Evolutionary conservation across 2,888 invertebrate genomes (phyloP).

Genomic region (Heliconius aoede): DNA sequence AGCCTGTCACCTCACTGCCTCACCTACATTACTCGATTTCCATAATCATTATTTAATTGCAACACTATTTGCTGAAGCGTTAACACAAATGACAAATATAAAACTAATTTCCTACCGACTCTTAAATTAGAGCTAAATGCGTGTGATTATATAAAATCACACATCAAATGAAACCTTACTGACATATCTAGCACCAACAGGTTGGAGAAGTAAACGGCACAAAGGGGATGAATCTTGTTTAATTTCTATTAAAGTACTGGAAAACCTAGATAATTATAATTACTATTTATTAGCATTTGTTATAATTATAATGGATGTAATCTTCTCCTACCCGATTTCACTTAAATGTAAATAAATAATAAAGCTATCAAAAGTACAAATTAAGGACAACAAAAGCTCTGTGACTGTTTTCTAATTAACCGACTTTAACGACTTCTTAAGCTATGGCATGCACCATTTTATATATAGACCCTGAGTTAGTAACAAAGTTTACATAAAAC

Average conservation of each 20-base stretch:
- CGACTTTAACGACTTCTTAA: conserved; percentile 56
- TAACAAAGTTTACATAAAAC: conserved; percentile 55
- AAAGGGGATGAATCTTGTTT: conserved; percentile 30
- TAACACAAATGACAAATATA: conserved; percentile 47
- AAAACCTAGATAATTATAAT: conserved; percentile 24
- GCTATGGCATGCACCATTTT: conserved; percentile 70
- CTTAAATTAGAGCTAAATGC: conserved; percentile 39
- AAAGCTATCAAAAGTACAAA: conserved; percentile 49
- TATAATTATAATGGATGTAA: conserved; percentile 17
- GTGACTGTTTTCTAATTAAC: conserved; percentile 31
- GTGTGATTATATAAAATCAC: conserved; percentile 46
- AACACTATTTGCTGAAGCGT: conserved; percentile 48
- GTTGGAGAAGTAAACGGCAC: conserved; percentile 48
- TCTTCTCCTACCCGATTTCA: conserved; percentile 47
- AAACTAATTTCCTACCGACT: conserved; percentile 43
- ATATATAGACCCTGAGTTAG: conserved; percentile 71
- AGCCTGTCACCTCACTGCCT: no score
- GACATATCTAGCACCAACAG: conserved; percentile 56
- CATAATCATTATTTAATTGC: conserved; percentile 44
- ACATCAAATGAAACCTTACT: conserved; percentile 51
- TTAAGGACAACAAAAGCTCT: conserved; percentile 43
- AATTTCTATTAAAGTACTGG: conserved; percentile 28
- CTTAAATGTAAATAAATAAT: conserved; percentile 48
- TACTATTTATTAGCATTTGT: conserved; percentile 22
- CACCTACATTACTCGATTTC: conserved; percentile 49